A percentile compares a stretch with the other conserved stretches of the same genome.
These are phyloP conservation scores for Brachyistius frenatus DNA, from an alignment of 2,113 vertebrate genomes.

Conservation along the genomic window DNA sequence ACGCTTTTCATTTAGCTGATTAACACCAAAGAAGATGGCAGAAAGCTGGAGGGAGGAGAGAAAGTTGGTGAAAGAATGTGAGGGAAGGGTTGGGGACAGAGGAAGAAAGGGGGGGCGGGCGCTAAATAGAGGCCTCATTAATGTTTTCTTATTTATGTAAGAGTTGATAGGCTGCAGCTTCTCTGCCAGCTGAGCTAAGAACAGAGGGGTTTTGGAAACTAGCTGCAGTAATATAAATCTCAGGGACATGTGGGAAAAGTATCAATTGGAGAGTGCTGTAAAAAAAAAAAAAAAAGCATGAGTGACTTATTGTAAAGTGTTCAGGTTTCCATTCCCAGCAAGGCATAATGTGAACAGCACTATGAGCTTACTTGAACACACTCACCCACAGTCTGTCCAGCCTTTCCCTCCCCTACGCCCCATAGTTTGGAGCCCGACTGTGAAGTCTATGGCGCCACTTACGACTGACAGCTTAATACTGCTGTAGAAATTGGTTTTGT, in stretches of 20 bases:
- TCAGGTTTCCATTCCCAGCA: slow-evolving; percentile 73
- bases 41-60: slow-evolving; percentile 18
- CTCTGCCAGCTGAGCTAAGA: slow-evolving; percentile 51
- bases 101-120: background rate
- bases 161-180: slow-evolving; percentile 51
- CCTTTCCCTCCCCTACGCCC: slow-evolving; percentile 21
- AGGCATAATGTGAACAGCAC: slow-evolving; percentile 56
- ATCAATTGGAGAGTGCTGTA: slow-evolving; percentile 67
- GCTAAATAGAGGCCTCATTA: slow-evolving; percentile 60
- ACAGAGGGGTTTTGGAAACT: slow-evolving; percentile 40
- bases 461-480: slow-evolving; percentile 78
- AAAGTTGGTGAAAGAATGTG: slow-evolving; percentile 18
- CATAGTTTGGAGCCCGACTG: slow-evolving; percentile 69
- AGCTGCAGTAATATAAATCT: slow-evolving; percentile 59
- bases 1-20: slow-evolving; percentile 30
- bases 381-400: slow-evolving; percentile 51
- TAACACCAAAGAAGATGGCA: slow-evolving; percentile 25
- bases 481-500: slow-evolving; percentile 74
- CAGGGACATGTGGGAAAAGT: slow-evolving; percentile 74
- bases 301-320: slow-evolving; percentile 70
- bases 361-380: slow-evolving; percentile 64
- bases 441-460: slow-evolving; percentile 78
- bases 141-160: slow-evolving; percentile 71
- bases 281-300: slow-evolving; percentile 46
- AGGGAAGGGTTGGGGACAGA: background rate